phyloP scores from a whole-genome alignment of 2,888 invertebrate genomes.

The Microctonus hyperodae region DNA sequence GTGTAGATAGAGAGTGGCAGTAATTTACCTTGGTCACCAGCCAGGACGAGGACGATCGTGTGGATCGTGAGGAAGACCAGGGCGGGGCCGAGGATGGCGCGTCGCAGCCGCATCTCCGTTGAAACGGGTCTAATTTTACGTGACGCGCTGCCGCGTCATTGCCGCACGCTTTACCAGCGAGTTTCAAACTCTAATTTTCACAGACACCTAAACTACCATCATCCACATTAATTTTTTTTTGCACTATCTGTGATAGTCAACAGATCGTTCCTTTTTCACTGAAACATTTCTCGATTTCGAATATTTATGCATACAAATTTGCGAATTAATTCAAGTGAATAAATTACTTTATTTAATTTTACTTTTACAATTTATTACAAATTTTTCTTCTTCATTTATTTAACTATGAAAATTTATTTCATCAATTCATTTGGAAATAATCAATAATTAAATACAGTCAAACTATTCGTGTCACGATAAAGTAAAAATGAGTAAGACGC shows the following conservation, averaged over 20 bases:
- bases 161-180: conserved; percentile 6
- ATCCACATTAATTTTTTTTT: background rate
- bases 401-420: no score
- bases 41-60: conserved; percentile 46
- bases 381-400: no score
- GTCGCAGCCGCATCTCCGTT: conserved; percentile 49
- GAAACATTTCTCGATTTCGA: no score
- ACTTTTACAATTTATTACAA: no score
- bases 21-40: conserved; percentile 53
- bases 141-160: conserved; percentile 27
- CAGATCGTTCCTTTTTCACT: no score
- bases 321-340: no score
- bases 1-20: conserved; percentile 6
- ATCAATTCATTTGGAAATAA: no score
- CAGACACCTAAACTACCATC: conserved; percentile 4
- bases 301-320: no score
- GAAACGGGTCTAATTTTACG: conserved; percentile 25
- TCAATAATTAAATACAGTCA: no score
- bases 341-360: no score
- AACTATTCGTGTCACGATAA: background rate
- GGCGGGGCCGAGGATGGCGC: conserved; percentile 45
- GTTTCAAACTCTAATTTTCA: conserved; percentile 8
- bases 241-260: no score
- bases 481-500: background rate
- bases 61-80: conserved; percentile 48